phyloP scores from a whole-genome alignment of 1,140 invertebrate genomes.

The Diplogasteroides magnus region DNA sequence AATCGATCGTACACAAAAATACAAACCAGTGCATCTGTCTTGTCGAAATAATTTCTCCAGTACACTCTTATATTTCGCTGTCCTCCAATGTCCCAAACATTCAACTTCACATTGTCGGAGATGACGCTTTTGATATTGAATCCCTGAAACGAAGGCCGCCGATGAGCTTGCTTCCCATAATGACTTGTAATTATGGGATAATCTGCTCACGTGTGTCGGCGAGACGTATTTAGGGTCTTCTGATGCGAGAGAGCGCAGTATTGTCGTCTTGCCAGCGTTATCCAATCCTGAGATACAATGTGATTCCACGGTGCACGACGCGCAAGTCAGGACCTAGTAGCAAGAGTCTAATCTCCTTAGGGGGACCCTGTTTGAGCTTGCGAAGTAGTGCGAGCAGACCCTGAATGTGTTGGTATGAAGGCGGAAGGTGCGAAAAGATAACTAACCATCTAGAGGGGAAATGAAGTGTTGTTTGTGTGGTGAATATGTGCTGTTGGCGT shows the following conservation, averaged over 20 bases:
- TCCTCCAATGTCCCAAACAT: slow-evolving; percentile 88
- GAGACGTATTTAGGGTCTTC: slow-evolving; percentile 94
- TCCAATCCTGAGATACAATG: slow-evolving; percentile 66
- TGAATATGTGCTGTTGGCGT: no score
- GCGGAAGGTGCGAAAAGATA: background rate
- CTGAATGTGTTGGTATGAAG: slow-evolving; percentile 54
- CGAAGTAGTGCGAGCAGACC: slow-evolving; percentile 84
- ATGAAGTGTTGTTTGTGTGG: no score
- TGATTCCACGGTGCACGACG: background rate
- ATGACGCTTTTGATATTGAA: slow-evolving; percentile 98
- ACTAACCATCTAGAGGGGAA: no score
- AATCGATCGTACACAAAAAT: no score
- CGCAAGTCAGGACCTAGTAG: slow-evolving; percentile 66
- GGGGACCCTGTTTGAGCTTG: slow-evolving; percentile 80
- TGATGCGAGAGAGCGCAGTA: slow-evolving; percentile 87
- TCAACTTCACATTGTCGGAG: slow-evolving; percentile 48
- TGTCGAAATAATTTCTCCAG: slow-evolving; percentile 99
- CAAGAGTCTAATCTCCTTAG: slow-evolving; percentile 84
- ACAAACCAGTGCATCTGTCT: slow-evolving; percentile 79
- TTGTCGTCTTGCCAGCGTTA: slow-evolving; percentile 97
- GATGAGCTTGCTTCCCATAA: no score
- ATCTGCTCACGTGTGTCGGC: slow-evolving; percentile 68
- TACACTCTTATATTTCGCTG: slow-evolving; percentile 95
- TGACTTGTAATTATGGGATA: background rate
- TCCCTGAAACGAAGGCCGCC: slow-evolving; percentile 61